These are phyloP conservation scores for Diuraphis noxia DNA, from an alignment of 1,140 invertebrate genomes.

Conservation along the genomic window DNA sequence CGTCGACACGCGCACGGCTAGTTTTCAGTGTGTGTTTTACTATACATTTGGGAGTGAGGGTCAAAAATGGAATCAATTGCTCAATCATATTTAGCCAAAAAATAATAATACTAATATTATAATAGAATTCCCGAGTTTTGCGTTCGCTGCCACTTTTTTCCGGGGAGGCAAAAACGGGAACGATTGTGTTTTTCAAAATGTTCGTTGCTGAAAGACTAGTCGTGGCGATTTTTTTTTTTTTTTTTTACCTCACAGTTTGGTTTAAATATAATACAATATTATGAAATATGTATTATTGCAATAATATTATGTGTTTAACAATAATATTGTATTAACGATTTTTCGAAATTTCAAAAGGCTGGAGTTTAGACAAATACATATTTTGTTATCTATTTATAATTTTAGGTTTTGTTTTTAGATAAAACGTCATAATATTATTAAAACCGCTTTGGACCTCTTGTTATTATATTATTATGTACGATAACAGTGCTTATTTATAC, in stretches of 20 bases:
- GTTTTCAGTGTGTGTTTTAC: constrained; percentile 17
- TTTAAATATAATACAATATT: constrained; percentile 1
- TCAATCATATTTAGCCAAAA: constrained; percentile 26
- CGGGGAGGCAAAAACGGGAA: neutral
- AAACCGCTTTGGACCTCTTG: constrained; percentile 40
- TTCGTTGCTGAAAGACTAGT: constrained; percentile 4
- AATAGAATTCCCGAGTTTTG: neutral
- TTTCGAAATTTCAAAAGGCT: constrained; percentile 38
- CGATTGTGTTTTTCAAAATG: neutral
- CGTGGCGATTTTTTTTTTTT: constrained; percentile 5
- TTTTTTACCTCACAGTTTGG: constrained; percentile 7
- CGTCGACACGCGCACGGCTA: constrained; percentile 18
- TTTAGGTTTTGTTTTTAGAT: constrained; percentile 39
- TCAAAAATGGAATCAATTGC: constrained; percentile 40
- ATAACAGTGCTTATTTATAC: neutral
- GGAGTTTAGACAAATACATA: constrained; percentile 41
- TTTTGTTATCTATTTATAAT: constrained; percentile 39
- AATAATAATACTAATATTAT: constrained; percentile 24
- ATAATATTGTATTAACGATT: neutral
- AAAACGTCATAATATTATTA: neutral
- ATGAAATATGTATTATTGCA: neutral
- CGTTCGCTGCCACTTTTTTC: neutral
- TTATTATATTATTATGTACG: neutral
- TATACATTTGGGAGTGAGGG: neutral
- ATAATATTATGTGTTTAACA: neutral